Conservation (phyloP, 1,140 invertebrate species). For the Tenebrio molitor region DNA sequence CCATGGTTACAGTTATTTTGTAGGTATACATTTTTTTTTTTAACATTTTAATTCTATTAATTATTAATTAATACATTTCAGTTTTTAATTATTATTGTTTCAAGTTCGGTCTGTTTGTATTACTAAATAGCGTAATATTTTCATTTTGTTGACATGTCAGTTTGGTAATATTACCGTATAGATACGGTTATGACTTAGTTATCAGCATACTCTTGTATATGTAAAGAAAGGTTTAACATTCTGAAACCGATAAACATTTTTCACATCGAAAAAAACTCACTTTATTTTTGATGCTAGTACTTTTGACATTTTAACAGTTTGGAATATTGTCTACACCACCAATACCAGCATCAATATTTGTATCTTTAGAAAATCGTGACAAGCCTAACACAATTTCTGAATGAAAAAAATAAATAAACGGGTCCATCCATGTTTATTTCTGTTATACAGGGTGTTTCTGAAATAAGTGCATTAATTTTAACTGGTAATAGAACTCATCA, state of each 20-base stretch:
- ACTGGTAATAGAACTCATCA: too few relatives aligned
- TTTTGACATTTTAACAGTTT: slow-evolving; percentile 15
- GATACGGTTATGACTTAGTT: slow-evolving; percentile 7
- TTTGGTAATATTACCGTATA: slow-evolving; percentile 15
- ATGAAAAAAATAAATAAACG: slow-evolving; percentile 4
- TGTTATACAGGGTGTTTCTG: slow-evolving; percentile 11
- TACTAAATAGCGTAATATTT: slow-evolving; percentile 5
- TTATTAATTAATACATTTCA: slow-evolving; percentile 6
- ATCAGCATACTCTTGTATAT: slow-evolving; percentile 12
- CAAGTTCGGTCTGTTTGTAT: slow-evolving; percentile 6
- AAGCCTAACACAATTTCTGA: slow-evolving; percentile 4
- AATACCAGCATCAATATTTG: slow-evolving; percentile 8
- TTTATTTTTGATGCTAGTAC: slow-evolving; percentile 11
- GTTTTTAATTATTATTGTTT: slow-evolving; percentile 13
- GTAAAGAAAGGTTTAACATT: slow-evolving; percentile 4
- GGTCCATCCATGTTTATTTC: slow-evolving; percentile 13
- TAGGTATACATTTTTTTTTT: background rate
- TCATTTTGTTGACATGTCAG: slow-evolving; percentile 9
- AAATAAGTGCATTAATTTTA: too few relatives aligned
- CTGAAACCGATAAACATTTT: slow-evolving; percentile 14
- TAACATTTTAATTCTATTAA: background rate
- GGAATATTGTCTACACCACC: slow-evolving; percentile 8
- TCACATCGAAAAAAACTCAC: background rate
- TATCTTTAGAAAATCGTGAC: slow-evolving; percentile 3
- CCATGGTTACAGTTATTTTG: slow-evolving; percentile 14